Percentiles rank a stretch among this genome's conserved stretches.
Evolutionary conservation across 2,888 invertebrate genomes (phyloP).

Genomic region (Macrophya annulata): DNA sequence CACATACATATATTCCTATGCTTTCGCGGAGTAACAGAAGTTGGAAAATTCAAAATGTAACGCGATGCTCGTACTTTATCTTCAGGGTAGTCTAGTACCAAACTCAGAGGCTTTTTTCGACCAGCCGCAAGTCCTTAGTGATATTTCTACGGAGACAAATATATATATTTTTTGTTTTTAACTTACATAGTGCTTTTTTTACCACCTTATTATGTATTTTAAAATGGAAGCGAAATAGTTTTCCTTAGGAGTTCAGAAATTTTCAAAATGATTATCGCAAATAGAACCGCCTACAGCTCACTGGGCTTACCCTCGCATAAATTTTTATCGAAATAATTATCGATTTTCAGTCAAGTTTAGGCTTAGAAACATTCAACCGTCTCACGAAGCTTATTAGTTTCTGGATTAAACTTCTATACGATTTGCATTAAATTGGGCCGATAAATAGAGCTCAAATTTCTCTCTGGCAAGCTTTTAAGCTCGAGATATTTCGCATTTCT

Average conservation of each 20-base stretch:
- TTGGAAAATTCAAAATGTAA: not conserved
- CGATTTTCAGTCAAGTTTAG: not conserved
- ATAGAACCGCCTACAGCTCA: not conserved
- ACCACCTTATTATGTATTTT: not conserved
- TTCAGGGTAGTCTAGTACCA: not conserved
- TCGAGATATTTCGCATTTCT: not conserved
- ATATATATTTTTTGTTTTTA: not conserved
- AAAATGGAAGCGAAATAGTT: not conserved
- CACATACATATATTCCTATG: not conserved
- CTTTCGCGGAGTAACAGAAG: constrained; percentile 19
- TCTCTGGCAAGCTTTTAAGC: not conserved
- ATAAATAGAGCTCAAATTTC: not conserved
- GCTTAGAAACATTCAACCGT: not conserved
- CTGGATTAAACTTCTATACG: not conserved
- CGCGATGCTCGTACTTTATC: not conserved
- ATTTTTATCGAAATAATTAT: constrained; percentile 11
- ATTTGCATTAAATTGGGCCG: not conserved
- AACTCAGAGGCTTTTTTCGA: constrained; percentile 23
- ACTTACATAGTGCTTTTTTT: not conserved
- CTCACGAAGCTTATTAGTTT: constrained; percentile 8
- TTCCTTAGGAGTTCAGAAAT: not conserved
- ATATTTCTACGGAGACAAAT: not conserved
- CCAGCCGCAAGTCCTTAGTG: not conserved
- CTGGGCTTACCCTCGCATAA: not conserved
- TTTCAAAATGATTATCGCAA: not conserved